Conservation (phyloP, 2,888 invertebrate genomes). For the Blera fallax region DNA sequence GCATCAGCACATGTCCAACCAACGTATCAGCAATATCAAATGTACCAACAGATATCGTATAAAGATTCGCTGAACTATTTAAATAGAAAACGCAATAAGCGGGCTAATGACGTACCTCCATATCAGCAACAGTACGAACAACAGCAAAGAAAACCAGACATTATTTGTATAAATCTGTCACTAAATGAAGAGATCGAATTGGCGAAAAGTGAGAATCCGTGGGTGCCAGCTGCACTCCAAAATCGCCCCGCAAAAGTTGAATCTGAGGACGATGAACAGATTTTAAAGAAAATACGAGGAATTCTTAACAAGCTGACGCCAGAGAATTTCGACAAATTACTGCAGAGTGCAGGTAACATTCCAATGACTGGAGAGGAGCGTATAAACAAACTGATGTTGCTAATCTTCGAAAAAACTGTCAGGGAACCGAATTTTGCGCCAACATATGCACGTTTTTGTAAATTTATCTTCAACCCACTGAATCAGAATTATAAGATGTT, state of each 20-base stretch:
- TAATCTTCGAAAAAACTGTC: constrained; percentile 80
- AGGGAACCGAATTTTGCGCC: constrained; percentile 80
- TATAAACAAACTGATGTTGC: constrained; percentile 79
- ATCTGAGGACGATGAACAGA: constrained; percentile 76
- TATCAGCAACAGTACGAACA: constrained; percentile 74
- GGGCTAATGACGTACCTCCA: background rate
- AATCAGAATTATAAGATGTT: constrained; percentile 77
- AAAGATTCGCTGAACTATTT: constrained; percentile 77
- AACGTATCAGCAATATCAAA: constrained; percentile 57
- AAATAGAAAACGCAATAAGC: constrained; percentile 76
- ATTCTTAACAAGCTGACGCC: constrained; percentile 79
- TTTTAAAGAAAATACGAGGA: constrained; percentile 79
- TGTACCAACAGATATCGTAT: constrained; percentile 78
- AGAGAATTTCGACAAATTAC: constrained; percentile 79
- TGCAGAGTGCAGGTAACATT: constrained; percentile 78
- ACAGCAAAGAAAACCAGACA: constrained; percentile 76
- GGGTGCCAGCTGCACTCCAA: constrained; percentile 78
- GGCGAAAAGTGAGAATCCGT: constrained; percentile 79
- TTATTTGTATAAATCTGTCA: constrained; percentile 79
- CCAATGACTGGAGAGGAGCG: constrained; percentile 77
- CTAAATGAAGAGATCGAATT: constrained; percentile 79
- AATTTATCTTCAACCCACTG: constrained; percentile 78
- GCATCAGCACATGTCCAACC: background rate
- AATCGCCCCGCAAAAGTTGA: constrained; percentile 63
- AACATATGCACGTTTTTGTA: constrained; percentile 80